Base-by-base conservation (phyloP, 2,113 vertebrate genomes). In the Neoarius graeffei region DNA sequence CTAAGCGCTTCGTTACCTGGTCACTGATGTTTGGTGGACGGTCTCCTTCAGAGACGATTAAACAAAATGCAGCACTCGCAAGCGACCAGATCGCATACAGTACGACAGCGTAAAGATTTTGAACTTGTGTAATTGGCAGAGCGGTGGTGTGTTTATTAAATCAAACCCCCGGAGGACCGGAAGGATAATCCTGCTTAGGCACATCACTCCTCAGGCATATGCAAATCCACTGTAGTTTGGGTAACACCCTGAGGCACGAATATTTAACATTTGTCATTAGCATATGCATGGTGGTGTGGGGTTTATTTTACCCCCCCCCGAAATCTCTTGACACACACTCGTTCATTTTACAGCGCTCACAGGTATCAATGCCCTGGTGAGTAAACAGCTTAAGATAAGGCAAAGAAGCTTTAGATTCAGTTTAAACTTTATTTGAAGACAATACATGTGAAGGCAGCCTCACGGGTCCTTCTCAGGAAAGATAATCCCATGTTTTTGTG, bases 181-280 rank as follows among this genome's bases (percentile, higher is more conserved):
- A n/a, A 20, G 60, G 76, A 89, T 90, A 85, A 90, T 90, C 85
- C 82, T 14, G 60, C 85, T 86, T 64, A 88, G 69, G 42, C 69
- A 2, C 71, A 23, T 59, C 42, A 42, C 73, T 81, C 54, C 77
- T 84, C 35, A 59, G 7, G 1, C 76, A 52, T 62, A 60, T 84
- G 50, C 60, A 90, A 82, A 87, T 87, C 85, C 82, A 30, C 67
- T 14, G 20, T 83, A 81, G 59, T 13, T 66, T 23, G 54, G 35
- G 25, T 62, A 23, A 67, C 60, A 79, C 73, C 17, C 59, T 73
- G 74, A 9, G 27, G 83, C 59, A 59, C 85, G 69, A 87, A 85
- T 88, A 88, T 90, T 86, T 85, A 77, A 59, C 19, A 9, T 17
- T 42, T 17, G 27, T 77, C 42, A 84, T 89, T 89, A 87, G 74